Evolutionary conservation across 2,797 vertebrate genomes (phyloP).

Genomic region (Xenopus petersii): DNA sequence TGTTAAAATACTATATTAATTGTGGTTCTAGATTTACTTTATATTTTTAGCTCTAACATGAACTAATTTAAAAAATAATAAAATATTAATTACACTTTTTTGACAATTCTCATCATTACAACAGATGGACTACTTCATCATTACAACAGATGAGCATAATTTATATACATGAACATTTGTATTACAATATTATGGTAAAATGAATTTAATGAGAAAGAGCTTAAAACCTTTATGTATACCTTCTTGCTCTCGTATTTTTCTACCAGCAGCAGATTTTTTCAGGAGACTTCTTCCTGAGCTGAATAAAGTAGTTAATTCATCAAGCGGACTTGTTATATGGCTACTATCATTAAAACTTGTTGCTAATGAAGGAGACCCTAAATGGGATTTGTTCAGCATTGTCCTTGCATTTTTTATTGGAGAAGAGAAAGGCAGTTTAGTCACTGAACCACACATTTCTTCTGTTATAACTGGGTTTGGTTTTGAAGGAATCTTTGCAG

Average conservation of each 20-base stretch:
- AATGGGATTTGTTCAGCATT: conserved; percentile 76
- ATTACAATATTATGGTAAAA: too few relatives aligned
- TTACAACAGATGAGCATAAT: too few relatives aligned
- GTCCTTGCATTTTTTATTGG: conserved; percentile 77
- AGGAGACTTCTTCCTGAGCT: conserved; percentile 87
- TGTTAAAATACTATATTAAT: too few relatives aligned
- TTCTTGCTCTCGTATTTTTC: conserved; percentile 84
- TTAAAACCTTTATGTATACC: conserved; percentile 52
- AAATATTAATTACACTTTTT: too few relatives aligned
- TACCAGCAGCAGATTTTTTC: conserved; percentile 84
- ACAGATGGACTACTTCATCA: too few relatives aligned
- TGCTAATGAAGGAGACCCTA: conserved; percentile 75
- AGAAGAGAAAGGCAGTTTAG: conserved; percentile 80
- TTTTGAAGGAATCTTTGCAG: conserved; percentile 65
- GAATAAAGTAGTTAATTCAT: conserved; percentile 91
- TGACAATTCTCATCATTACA: too few relatives aligned
- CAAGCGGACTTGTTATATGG: conserved; percentile 86
- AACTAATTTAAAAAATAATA: too few relatives aligned
- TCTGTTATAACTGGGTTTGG: conserved; percentile 61
- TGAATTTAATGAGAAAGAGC: too few relatives aligned
- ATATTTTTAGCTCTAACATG: too few relatives aligned
- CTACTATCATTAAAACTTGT: conserved; percentile 83
- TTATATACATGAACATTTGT: too few relatives aligned
- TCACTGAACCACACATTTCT: conserved; percentile 65
- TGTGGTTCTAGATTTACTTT: too few relatives aligned